Conservation (phyloP, 64 coral and sea anemone genomes). For the Exaiptasia diaphana region DNA sequence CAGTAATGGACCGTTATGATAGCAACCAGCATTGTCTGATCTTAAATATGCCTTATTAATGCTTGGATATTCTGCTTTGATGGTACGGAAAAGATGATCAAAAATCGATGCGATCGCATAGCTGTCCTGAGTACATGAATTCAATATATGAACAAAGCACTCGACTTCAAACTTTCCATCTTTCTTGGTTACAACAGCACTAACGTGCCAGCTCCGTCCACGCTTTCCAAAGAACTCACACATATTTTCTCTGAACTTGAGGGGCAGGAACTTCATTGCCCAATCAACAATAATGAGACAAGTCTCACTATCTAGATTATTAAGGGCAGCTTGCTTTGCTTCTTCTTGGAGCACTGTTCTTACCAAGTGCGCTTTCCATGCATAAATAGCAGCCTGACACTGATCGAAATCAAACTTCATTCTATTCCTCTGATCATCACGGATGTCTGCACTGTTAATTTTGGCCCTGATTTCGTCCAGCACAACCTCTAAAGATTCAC, state of each 20-base stretch:
- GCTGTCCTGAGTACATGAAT: conserved; percentile 24
- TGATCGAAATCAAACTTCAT: conserved; percentile 29
- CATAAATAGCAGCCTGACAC: conserved; percentile 2
- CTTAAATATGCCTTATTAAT: conserved; percentile 4
- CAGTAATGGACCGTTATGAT: conserved; percentile 22
- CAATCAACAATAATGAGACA: conserved; percentile 15
- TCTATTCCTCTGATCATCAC: conserved; percentile 12
- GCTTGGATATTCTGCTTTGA: neutral
- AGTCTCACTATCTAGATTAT: neutral
- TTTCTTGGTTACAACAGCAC: conserved; percentile 56
- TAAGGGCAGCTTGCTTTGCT: conserved; percentile 17
- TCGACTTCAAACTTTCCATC: conserved; percentile 11
- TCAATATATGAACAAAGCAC: conserved; percentile 27
- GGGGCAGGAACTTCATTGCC: conserved; percentile 37
- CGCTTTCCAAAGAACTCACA: conserved; percentile 25
- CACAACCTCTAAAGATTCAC: neutral
- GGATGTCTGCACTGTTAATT: conserved; percentile 4
- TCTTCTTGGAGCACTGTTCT: conserved; percentile 15
- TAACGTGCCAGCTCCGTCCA: conserved; percentile 58
- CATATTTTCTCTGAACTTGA: conserved; percentile 16
- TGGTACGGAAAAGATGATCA: conserved; percentile 12
- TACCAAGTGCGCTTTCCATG: conserved; percentile 38
- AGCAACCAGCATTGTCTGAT: conserved; percentile 2
- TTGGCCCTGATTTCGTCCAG: neutral
- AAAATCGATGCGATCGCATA: neutral